Evolutionary conservation across 2,888 invertebrate genomes (phyloP).

Genomic region (Operophtera brumata): DNA sequence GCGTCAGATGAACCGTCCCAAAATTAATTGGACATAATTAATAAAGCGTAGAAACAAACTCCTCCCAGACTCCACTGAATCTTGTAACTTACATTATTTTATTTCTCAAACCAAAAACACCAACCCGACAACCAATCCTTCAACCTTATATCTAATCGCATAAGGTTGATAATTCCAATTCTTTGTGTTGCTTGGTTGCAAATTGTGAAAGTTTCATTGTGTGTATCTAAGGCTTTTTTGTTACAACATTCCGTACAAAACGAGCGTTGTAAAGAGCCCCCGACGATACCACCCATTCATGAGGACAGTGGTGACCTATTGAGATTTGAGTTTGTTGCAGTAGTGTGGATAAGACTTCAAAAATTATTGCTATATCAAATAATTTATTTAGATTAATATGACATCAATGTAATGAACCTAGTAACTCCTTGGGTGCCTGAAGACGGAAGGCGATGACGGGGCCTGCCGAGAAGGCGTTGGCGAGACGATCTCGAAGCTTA

Average conservation of each 20-base stretch:
- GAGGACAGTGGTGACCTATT: slow-evolving; percentile 78
- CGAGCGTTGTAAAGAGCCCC: slow-evolving; percentile 78
- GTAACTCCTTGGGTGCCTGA: no score
- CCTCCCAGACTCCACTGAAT: slow-evolving; percentile 67
- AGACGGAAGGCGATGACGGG: no score
- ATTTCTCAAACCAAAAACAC: slow-evolving; percentile 52
- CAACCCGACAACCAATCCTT: slow-evolving; percentile 12
- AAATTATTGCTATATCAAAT: neutral
- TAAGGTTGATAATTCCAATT: slow-evolving; percentile 41
- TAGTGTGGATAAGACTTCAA: slow-evolving; percentile 50
- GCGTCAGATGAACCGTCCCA: slow-evolving; percentile 61
- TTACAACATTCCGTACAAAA: slow-evolving; percentile 79
- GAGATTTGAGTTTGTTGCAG: slow-evolving; percentile 59
- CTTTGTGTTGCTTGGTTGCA: slow-evolving; percentile 34
- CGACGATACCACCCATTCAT: slow-evolving; percentile 81
- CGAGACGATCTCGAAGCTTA: no score
- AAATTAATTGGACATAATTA: slow-evolving; percentile 80
- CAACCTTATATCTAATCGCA: slow-evolving; percentile 7
- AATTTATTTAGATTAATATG: no score
- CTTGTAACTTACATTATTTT: slow-evolving; percentile 67
- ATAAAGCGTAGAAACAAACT: slow-evolving; percentile 76
- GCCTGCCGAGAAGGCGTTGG: no score
- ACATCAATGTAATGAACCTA: no score
- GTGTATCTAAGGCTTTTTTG: slow-evolving; percentile 79
- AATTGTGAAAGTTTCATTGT: slow-evolving; percentile 60